Base-by-base conservation (phyloP, 1,140 invertebrate species). In the Listronotus bonariensis region DNA sequence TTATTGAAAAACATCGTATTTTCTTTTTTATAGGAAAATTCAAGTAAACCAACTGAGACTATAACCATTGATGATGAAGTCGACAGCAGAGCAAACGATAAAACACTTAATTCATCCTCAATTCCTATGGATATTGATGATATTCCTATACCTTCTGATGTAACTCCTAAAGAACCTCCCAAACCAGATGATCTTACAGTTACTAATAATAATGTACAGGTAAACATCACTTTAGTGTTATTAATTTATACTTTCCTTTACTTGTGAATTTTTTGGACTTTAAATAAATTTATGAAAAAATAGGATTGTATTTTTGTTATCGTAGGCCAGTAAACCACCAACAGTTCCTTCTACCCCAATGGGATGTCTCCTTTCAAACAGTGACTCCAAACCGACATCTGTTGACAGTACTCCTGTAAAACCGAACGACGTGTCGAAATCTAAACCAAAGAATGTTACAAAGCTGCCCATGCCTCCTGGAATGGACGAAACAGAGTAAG, bases 381-480 rank as follows among this genome's bases (percentile, higher is more conserved):
- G 5, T 38, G 15, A 36, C 4, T 20, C 52, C 12, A 43, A 56
- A 56, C 8, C 20, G 31, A 2, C 18, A 57, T 14, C 46, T 26
- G 40, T 41, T 10, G 45, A 67, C 18, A n/a, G 15, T 42, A 48
- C 43, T n/a, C 57, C 36, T 0, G 42, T 60, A 12, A 51, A 49
- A 51, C 6, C 17, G n/a, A 53, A 45, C 15, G 52, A 57, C 41
- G 31, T 56, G 12, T 49, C 20, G 48, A 65, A 71, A 62, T 48
- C 32, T 15, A 86, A 85, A 68, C 85, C 84, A n/a, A 87, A 86
- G 68, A 87, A 84, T 69, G 79, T 92, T 17, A 88, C 89, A 3
- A 88, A 87, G 62, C 76, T 94, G 65, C 92, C 92, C 5, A 84
- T 94, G 82, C 92, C 92, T 34, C 92, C 92, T n/a, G 91, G 91